Evolutionary conservation across 2,113 vertebrate genomes (phyloP).

Genomic region (Motacilla tschutschensis): DNA sequence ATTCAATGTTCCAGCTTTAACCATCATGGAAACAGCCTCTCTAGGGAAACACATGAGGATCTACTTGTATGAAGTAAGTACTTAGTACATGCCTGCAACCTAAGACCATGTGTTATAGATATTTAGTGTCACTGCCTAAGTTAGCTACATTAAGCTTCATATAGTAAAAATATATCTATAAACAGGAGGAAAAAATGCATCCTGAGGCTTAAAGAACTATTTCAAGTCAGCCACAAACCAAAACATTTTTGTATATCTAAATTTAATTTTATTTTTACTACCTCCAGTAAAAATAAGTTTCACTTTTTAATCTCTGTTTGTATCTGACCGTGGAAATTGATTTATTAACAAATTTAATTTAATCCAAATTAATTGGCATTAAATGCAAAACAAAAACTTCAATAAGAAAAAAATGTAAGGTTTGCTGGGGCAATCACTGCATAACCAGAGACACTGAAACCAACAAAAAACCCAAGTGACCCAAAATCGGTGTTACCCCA

Average conservation of each 20-base stretch:
- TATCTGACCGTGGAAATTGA: neutral
- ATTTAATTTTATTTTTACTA: neutral
- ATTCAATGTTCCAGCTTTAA: neutral
- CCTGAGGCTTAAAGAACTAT: neutral
- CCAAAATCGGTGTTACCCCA: neutral
- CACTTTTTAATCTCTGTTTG: neutral
- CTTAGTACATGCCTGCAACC: neutral
- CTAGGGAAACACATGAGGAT: neutral
- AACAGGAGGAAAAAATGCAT: neutral
- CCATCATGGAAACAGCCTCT: neutral
- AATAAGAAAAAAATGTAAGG: neutral
- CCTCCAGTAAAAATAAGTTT: neutral
- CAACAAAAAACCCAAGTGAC: neutral
- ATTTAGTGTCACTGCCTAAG: neutral
- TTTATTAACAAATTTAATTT: neutral
- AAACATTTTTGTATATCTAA: neutral
- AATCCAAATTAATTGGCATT: rapidly evolving
- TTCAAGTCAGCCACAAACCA: neutral
- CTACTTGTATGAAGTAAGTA: neutral
- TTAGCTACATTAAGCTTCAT: neutral
- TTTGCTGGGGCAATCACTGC: neutral
- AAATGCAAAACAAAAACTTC: neutral
- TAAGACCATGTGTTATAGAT: neutral
- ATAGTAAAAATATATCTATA: neutral
- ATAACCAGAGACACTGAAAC: neutral